Percentiles rank a stretch among this genome's conserved stretches.
Evolutionary conservation across 92 coral and sea anemone species (phyloP).

Genomic region (Epizoanthus fatuus): DNA sequence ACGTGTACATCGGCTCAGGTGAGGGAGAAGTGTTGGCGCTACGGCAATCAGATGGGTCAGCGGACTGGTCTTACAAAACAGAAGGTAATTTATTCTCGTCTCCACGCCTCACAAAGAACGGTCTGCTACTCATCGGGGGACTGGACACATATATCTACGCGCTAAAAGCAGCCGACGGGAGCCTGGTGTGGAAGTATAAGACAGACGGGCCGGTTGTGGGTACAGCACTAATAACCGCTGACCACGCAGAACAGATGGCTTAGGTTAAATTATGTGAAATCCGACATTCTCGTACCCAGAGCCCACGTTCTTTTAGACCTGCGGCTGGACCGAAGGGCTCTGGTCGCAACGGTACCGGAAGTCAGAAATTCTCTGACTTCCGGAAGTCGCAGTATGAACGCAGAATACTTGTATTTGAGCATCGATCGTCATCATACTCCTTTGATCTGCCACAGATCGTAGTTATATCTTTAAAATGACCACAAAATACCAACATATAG

Average conservation of each 20-base stretch:
- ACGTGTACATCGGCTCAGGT: constrained; percentile 91
- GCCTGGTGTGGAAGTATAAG: constrained; percentile 90
- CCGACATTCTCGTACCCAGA: too few relatives aligned
- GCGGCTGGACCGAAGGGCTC: too few relatives aligned
- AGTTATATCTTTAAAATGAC: too few relatives aligned
- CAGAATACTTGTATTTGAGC: too few relatives aligned
- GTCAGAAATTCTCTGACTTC: too few relatives aligned
- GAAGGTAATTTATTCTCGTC: constrained; percentile 84
- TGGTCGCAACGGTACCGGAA: too few relatives aligned
- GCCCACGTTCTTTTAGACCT: too few relatives aligned
- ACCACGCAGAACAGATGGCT: constrained; percentile 70
- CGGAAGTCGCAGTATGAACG: too few relatives aligned
- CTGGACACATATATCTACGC: constrained; percentile 90
- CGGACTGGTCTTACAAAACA: constrained; percentile 87
- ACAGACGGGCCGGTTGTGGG: constrained; percentile 96
- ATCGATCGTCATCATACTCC: too few relatives aligned
- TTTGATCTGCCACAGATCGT: too few relatives aligned
- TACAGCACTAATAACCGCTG: constrained; percentile 79
- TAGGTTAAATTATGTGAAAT: constrained; percentile 1
- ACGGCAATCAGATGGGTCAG: constrained; percentile 83
- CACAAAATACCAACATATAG: too few relatives aligned
- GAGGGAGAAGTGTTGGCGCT: constrained; percentile 88
- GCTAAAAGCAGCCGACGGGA: constrained; percentile 75
- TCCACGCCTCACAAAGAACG: constrained; percentile 85
- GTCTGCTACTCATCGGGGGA: constrained; percentile 85